phyloP scores from a whole-genome alignment of 2,797 vertebrate species.

The Hippocampus kuda region DNA sequence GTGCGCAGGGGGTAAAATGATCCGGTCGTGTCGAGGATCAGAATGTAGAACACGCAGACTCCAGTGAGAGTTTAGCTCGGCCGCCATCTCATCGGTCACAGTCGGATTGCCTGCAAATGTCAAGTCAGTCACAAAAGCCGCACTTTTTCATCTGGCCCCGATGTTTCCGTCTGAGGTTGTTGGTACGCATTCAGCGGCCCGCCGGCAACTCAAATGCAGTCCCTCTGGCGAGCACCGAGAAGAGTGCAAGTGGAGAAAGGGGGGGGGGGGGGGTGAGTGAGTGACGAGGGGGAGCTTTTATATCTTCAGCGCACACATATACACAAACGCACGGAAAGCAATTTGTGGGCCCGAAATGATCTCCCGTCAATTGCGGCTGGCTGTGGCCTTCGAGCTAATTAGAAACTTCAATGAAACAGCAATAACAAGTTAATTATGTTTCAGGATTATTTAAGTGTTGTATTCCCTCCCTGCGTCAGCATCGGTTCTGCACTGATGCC shows the following conservation, averaged over 20 bases:
- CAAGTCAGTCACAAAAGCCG: constrained; percentile 29
- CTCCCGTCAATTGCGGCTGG: constrained; percentile 38
- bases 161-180: constrained; percentile 10
- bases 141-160: constrained; percentile 34
- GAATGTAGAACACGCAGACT: neutral
- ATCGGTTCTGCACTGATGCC: constrained; percentile 24
- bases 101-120: constrained; percentile 45
- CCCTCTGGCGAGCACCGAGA: constrained; percentile 18
- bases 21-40: constrained; percentile 6
- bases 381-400: constrained; percentile 59
- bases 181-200: constrained; percentile 10
- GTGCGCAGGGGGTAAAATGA: constrained; percentile 20
- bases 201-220: constrained; percentile 20
- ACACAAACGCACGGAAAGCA: constrained; percentile 30
- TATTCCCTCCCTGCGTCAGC: constrained; percentile 33
- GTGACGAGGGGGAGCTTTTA: constrained; percentile 27
- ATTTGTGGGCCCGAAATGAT: constrained; percentile 53
- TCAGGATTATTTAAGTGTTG: constrained; percentile 50
- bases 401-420: constrained; percentile 56
- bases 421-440: constrained; percentile 63
- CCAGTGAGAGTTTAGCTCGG: constrained; percentile 21
- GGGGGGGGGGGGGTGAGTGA: neutral
- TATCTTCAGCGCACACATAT: constrained; percentile 33
- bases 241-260: constrained; percentile 1
- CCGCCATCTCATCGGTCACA: constrained; percentile 33